A percentile compares a stretch with the other conserved stretches of the same genome.
Conservation (phyloP, 2,888 invertebrate genomes). For the Caenorhabditis macrosperma region DNA sequence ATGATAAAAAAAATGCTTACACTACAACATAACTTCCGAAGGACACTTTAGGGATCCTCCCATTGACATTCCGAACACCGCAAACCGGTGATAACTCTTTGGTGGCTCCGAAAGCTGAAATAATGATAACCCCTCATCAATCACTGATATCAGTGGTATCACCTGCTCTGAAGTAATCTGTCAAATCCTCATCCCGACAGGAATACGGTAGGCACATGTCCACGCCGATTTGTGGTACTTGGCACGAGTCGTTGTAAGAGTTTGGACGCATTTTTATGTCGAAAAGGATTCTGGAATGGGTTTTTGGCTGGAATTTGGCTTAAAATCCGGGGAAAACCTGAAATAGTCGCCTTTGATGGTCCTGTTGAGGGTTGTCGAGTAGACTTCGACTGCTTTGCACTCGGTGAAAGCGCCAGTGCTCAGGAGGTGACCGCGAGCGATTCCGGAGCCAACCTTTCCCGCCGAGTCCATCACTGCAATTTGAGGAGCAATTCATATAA, state of each 20-base stretch:
- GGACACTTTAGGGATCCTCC: conserved; percentile 6
- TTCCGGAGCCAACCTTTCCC: conserved; percentile 63
- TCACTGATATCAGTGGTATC: background rate
- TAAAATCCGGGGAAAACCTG: too few relatives aligned
- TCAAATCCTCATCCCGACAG: conserved; percentile 53
- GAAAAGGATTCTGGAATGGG: conserved; percentile 42
- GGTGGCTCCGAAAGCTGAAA: conserved; percentile 30
- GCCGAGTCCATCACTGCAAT: conserved; percentile 65
- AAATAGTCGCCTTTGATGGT: conserved; percentile 50
- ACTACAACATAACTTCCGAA: conserved; percentile 23
- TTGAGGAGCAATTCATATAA: too few relatives aligned
- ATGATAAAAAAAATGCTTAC: conserved; percentile 13
- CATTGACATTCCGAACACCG: conserved; percentile 48
- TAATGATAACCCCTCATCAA: background rate
- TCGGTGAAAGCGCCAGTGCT: conserved; percentile 48
- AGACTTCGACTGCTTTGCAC: conserved; percentile 45
- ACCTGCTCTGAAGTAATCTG: conserved; percentile 50
- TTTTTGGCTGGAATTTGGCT: too few relatives aligned
- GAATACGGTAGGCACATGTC: conserved; percentile 53
- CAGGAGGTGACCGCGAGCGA: conserved; percentile 51
- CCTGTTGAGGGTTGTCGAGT: conserved; percentile 41
- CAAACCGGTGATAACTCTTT: conserved; percentile 46
- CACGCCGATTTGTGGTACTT: conserved; percentile 54
- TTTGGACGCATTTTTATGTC: conserved; percentile 50
- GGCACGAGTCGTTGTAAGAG: conserved; percentile 21